These are phyloP conservation scores for Pomacea canaliculata DNA, from an alignment of 2,888 invertebrate genomes.

Conservation along the genomic window DNA sequence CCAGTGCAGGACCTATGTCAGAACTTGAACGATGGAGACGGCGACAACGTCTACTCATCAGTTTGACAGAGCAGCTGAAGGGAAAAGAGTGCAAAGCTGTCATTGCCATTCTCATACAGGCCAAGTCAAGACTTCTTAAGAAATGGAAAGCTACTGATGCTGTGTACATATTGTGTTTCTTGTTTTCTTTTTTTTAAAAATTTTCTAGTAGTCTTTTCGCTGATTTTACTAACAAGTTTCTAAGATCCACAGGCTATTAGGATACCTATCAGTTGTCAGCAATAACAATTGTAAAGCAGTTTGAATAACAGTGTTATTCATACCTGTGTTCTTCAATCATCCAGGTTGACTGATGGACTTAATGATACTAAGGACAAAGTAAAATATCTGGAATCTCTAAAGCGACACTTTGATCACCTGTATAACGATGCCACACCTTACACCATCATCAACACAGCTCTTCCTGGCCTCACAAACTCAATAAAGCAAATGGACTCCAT, in stretches of 20 bases:
- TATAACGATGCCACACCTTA: constrained; percentile 65
- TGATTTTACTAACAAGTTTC: too few species aligned
- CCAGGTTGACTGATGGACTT: constrained; percentile 69
- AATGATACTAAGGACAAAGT: constrained; percentile 70
- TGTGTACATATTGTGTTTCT: constrained; percentile 49
- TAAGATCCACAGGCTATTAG: too few species aligned
- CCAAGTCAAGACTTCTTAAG: constrained; percentile 68
- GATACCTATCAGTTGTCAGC: too few species aligned
- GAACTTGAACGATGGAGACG: constrained; percentile 68
- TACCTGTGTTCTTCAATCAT: constrained; percentile 7
- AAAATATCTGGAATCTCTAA: constrained; percentile 68
- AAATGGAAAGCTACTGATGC: constrained; percentile 69
- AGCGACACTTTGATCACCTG: constrained; percentile 65
- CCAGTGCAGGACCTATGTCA: constrained; percentile 67
- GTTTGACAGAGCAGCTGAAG: constrained; percentile 69
- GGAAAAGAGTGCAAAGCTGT: constrained; percentile 69
- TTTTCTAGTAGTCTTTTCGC: too few species aligned
- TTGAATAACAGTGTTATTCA: too few species aligned
- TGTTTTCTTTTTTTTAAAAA: neutral
- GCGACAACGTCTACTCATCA: constrained; percentile 66
- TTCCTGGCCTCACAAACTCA: constrained; percentile 66
- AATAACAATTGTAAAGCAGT: too few species aligned
- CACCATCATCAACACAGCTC: constrained; percentile 61
- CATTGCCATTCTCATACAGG: constrained; percentile 68
- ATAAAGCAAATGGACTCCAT: constrained; percentile 69